Evolutionary conservation across 2,888 invertebrate species (phyloP).

Genomic region (Clivina fossor): DNA sequence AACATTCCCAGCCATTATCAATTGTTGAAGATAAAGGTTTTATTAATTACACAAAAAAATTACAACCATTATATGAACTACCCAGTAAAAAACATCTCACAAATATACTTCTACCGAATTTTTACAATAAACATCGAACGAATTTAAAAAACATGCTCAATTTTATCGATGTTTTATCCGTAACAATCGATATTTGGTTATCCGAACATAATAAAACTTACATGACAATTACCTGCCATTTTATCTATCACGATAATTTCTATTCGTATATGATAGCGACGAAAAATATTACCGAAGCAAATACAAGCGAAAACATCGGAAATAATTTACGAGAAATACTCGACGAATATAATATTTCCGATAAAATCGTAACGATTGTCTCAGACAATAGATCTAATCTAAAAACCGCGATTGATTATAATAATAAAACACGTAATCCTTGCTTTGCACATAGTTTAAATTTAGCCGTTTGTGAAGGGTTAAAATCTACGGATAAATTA

Average conservation of each 20-base stretch:
- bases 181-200: conserved; percentile 41
- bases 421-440: conserved; percentile 39
- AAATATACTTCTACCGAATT: conserved; percentile 18
- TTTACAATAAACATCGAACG: conserved; percentile 13
- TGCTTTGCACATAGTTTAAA: conserved; percentile 42
- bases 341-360: conserved; percentile 34
- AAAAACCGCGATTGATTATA: conserved; percentile 38
- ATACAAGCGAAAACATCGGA: conserved; percentile 37
- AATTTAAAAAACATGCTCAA: conserved; percentile 34
- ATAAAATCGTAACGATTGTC: conserved; percentile 39
- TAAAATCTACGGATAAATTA: conserved; percentile 19
- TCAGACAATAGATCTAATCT: conserved; percentile 40
- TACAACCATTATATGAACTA: conserved; percentile 27
- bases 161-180: conserved; percentile 32
- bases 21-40: conserved; percentile 36
- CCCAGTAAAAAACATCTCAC: conserved; percentile 29
- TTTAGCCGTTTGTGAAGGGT: conserved; percentile 32
- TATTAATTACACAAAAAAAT: conserved; percentile 26
- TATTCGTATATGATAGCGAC: conserved; percentile 35
- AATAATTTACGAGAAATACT: conserved; percentile 30
- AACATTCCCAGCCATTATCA: conserved; percentile 32
- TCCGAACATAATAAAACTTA: conserved; percentile 37
- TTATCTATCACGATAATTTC: conserved; percentile 31
- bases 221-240: conserved; percentile 36
- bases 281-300: conserved; percentile 30